phyloP scores from a whole-genome alignment of 2,888 invertebrate genomes.

The Subacronicta megacephala region DNA sequence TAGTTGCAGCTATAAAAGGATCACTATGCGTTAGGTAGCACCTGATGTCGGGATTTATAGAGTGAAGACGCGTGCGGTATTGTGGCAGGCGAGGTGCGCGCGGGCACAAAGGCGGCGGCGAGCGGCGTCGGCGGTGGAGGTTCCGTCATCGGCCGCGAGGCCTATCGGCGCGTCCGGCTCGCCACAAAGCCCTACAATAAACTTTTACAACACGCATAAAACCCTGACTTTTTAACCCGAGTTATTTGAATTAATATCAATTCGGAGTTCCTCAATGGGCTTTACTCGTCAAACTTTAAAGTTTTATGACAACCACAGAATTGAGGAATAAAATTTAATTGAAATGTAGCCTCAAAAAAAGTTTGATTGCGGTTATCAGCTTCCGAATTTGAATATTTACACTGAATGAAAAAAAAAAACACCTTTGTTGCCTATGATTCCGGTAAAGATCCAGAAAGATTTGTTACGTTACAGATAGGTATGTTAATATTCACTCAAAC shows the following conservation, averaged over 20 bases:
- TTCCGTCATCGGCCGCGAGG: constrained; percentile 76
- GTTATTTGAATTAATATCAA: constrained; percentile 90
- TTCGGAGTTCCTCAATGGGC: constrained; percentile 89
- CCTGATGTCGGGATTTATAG: constrained; percentile 57
- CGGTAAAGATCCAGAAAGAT: constrained; percentile 1
- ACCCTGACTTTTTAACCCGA: constrained; percentile 89
- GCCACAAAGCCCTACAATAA: constrained; percentile 89
- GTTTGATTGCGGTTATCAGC: constrained; percentile 88
- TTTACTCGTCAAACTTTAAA: constrained; percentile 89
- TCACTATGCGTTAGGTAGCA: constrained; percentile 57
- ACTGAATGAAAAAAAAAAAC: constrained; percentile 69
- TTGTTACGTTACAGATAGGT: background rate
- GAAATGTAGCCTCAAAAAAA: constrained; percentile 86
- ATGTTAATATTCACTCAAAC: constrained; percentile 1
- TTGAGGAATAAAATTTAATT: constrained; percentile 89
- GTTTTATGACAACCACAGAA: constrained; percentile 88
- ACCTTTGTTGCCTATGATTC: constrained; percentile 26
- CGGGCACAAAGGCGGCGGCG: constrained; percentile 57
- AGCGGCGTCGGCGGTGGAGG: constrained; percentile 65
- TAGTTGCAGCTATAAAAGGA: constrained; percentile 54
- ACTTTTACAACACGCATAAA: constrained; percentile 89
- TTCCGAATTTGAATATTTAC: constrained; percentile 89
- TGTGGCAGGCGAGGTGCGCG: constrained; percentile 42
- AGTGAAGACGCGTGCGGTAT: constrained; percentile 63
- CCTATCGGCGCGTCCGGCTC: constrained; percentile 87